Evolutionary conservation across 2,888 invertebrate genomes (phyloP).

Genomic region (Megaustenia siamemsis): DNA sequence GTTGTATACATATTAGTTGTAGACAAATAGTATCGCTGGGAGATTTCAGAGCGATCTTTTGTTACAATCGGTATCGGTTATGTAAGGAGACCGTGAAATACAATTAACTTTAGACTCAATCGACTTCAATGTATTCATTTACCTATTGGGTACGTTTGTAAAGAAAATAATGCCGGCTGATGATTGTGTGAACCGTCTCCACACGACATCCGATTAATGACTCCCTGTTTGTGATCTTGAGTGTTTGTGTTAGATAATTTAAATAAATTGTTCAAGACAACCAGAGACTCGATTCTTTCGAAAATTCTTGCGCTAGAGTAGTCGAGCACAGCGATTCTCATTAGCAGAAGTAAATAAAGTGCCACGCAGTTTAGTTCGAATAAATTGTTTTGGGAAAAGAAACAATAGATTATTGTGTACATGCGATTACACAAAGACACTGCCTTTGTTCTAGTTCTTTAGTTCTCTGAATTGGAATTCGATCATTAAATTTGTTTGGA

Average conservation of each 20-base stretch:
- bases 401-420: too few species aligned
- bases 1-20: constrained; percentile 34
- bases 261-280: neutral
- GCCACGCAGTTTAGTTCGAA: neutral
- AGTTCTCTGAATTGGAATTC: too few species aligned
- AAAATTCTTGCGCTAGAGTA: neutral
- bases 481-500: too few species aligned
- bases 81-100: neutral
- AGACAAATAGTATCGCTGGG: constrained; percentile 21
- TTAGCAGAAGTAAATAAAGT: constrained; percentile 21
- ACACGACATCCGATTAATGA: constrained; percentile 1
- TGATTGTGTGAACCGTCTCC: constrained; percentile 5
- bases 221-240: neutral
- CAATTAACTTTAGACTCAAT: constrained; percentile 14
- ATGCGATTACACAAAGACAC: too few species aligned
- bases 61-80: neutral
- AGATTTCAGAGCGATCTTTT: neutral
- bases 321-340: constrained; percentile 12
- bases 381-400: neutral
- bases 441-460: too few species aligned
- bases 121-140: neutral
- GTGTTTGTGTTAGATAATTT: constrained; percentile 27
- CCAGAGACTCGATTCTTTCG: neutral
- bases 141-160: neutral
- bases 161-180: neutral